Base-by-base conservation (phyloP, 64 coral and sea anemone genomes). In the Dendrophyllia cribrosa region DNA sequence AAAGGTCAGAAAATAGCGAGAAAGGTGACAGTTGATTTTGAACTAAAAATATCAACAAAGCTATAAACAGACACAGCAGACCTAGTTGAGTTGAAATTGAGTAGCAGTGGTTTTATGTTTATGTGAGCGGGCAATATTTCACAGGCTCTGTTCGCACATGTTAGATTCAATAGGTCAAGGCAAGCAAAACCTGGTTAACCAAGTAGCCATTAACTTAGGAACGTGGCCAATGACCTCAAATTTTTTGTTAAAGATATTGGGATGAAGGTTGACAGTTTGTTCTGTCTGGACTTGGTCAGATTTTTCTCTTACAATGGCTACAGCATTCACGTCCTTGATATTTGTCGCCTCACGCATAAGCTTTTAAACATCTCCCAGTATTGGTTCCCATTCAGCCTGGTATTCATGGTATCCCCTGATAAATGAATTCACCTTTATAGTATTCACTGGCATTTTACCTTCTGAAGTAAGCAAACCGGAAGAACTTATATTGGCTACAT, bases 361-460 rank as follows among this genome's bases (percentile, higher is more conserved):
- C 87, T 56, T 93, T 71, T 93, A 88, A 93, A 93, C 70, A 88
- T 93, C 83, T 87, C 74, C 91, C 51, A 93, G 74, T 71, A 62
- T 79, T 72, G 91, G 91, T 69, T 93, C 66, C 91, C 66, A 93
- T 48, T 93, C 91, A 70, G 71, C 66, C 70, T 78, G 26, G 72
- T 93, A 88, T 88, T 77, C 91, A 58, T 88, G 66, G 66, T 93
- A 88, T 93, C 91, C 85, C 60, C 91, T 22, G 88, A 88, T 93
- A 65, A 88, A 87, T 59, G 43, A 88, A 70, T 93, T 88, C 59
- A 93, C 91, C 34, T 78, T 93, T 78, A 93, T 79, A 86, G 66
- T 92, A 85, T 92, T 59, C 67, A 70, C 43, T 62, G 91, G 55
- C 84, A 79, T 93, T 56, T 51, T 48, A 71, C 34, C 61, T n/a